Evolutionary conservation across 2,888 invertebrate genomes (phyloP).

Genomic region (Glyphotaelius pellucidus): DNA sequence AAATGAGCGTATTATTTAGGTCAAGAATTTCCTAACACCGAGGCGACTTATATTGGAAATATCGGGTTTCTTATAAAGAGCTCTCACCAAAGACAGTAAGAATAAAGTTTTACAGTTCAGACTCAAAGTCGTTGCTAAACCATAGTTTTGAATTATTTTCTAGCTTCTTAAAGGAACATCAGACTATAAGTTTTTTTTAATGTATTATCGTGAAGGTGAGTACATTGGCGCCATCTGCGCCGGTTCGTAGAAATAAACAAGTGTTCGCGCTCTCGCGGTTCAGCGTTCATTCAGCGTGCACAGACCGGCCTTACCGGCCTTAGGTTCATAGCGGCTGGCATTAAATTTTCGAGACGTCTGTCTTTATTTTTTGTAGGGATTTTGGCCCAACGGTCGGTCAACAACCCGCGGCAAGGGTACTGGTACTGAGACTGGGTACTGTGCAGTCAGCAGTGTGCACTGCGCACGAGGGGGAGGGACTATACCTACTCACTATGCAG

Average conservation of each 20-base stretch:
- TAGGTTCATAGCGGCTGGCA: conserved; percentile 50
- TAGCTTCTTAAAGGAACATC: too few species aligned
- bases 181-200: too few species aligned
- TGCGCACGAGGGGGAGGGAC: background rate
- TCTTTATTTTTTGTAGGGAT: conserved; percentile 58
- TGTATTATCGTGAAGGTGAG: background rate
- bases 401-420: conserved; percentile 60
- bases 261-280: background rate
- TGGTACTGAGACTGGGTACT: conserved; percentile 39
- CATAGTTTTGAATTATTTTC: too few species aligned
- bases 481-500: background rate
- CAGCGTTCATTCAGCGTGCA: conserved; percentile 31
- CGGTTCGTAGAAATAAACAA: background rate
- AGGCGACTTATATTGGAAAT: background rate
- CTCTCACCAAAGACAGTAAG: background rate
- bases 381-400: conserved; percentile 63
- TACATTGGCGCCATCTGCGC: background rate
- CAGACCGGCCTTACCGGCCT: conserved; percentile 29
- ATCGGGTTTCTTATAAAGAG: background rate
- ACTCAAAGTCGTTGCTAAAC: too few species aligned
- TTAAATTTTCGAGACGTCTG: conserved; percentile 57
- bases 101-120: too few species aligned
- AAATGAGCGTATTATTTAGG: background rate
- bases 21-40: background rate
- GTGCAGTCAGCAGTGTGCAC: conserved; percentile 13